Base-by-base conservation (phyloP, 2,797 vertebrate genomes). In the Discoglossus pictus region DNA sequence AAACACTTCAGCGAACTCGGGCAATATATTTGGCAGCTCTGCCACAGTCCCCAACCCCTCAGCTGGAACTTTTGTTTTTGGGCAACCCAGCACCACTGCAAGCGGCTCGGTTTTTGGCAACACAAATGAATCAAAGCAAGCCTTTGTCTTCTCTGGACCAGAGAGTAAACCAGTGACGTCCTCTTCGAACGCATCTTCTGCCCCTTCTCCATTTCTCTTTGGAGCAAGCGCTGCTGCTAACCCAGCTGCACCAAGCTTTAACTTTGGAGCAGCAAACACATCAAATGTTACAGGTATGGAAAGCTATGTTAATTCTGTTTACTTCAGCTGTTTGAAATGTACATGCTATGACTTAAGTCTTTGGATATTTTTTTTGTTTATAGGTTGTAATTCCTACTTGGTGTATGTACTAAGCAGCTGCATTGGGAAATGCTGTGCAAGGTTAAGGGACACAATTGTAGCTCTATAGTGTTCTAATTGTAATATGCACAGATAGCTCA, bases 71-170 rank as follows among this genome's bases (percentile, higher is more conserved):
- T 97, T 96, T 36, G 74, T 96, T 39, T 99, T 98, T 50, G 93
- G 94, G 70, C 93, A 94, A 79, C 78, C 86, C 58, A 77, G 86
- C 76, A 83, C 83, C 73, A 84, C 86, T 51, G 83, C 80, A 74
- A 84, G 82, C 79, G 81, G 78, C 65, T 81, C 88, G 54, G 80
- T 86, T 67, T 90, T 90, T 59, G 86, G 86, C 42, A 86, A 39
- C 52, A 61, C 83, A 21, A 73, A 79, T 24, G 93, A 95, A 10
- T 74, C 89, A 36, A 74, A 78, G 50, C 82, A 83, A 51, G 72
- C 88, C 1, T 93, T 98, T 51, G 67, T 92, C 10, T 98, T 97
- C 59, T 86, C 93, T 69, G 91, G 88, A 63, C 88, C 86, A 81
- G 93, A 93, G 64, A 93, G 85, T 77, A 88, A 87, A 76, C 87